Evolutionary conservation across 2,113 vertebrate genomes (phyloP), one percentile per base, ranked within the genome.

Genomic region (Caranx ignobilis): DNA sequence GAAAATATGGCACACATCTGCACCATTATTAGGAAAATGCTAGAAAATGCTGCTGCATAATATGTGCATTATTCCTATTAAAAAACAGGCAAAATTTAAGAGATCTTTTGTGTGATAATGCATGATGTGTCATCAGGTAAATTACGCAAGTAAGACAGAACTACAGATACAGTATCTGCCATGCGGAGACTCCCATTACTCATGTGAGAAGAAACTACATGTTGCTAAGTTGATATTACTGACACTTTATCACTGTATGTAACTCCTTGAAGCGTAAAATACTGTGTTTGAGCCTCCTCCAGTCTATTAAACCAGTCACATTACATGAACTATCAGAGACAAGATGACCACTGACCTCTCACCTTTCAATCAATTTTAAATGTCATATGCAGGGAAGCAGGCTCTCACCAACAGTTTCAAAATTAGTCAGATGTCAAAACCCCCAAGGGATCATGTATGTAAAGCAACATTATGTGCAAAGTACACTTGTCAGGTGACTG

Each of bases 121-220:
- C 26, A 26, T 1, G 26, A 26, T 26, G 45, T 5, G 47, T 34
- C 37, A 47, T 72, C 39, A 59, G 11, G 52, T 8, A 57, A 16
- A 32, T 39, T n/a, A 62, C 55, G 26, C 12, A 34, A 57, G n/a
- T 11, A 55, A 43, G 50, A 47, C 41, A 59, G 48, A 32, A 66
- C 13, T 60, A 41, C 48, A 82, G 69, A 84, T 81, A 73, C 48
- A 80, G 84, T 64, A 83, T 70, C 21, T 52, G 34, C 41, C 34
- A 54, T 26, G 57, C 0, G 50, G 15, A 57, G 1, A 63, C 9
- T 54, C 56, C 11, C 11, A 31, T 56, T 48, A 76, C 48, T 2
- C 37, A 18, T 6, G 10, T 52, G 12, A 55, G 47, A 62, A 19
- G 8, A 2, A 2, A 55, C 18, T 26, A 18, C 21, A 26, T 11